Evolutionary conservation across 2,113 vertebrate genomes (phyloP).

Genomic region (Aldabrachelys gigantea): DNA sequence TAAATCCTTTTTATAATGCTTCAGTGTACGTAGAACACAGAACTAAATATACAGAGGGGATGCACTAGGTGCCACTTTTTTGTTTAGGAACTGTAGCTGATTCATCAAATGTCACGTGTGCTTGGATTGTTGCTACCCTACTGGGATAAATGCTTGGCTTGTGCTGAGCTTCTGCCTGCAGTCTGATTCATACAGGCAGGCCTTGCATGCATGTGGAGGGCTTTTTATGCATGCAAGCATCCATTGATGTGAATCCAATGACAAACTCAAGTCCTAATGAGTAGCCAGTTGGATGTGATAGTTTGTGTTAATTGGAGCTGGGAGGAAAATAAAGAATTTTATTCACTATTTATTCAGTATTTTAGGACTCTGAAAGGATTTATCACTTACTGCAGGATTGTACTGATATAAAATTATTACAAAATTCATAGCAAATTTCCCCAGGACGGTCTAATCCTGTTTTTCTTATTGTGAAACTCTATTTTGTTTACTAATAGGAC

Average conservation of each 20-base stretch:
- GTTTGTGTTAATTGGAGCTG: neutral
- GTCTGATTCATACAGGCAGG: neutral
- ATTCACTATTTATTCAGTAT: neutral
- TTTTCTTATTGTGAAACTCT: neutral
- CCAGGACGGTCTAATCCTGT: neutral
- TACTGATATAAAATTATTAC: neutral
- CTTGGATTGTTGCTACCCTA: neutral
- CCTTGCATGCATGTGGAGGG: neutral
- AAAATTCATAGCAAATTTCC: neutral
- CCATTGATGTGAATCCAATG: neutral
- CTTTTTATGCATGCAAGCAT: neutral
- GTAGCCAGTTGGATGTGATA: neutral
- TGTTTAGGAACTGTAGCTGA: neutral
- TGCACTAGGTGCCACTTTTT: constrained; percentile 5
- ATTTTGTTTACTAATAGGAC: neutral
- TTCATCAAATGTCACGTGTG: neutral
- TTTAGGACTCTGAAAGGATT: rapidly evolving
- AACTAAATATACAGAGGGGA: constrained; percentile 25
- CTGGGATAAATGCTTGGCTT: neutral
- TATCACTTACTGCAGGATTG: neutral
- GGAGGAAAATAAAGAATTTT: neutral
- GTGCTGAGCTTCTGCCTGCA: neutral
- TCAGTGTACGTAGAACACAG: constrained; percentile 38
- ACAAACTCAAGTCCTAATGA: neutral
- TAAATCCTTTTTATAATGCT: neutral